A percentile compares a stretch with the other conserved stretches of the same genome.
Evolutionary conservation across 2,888 invertebrate species (phyloP).

Genomic region (Caradrina kadenii): DNA sequence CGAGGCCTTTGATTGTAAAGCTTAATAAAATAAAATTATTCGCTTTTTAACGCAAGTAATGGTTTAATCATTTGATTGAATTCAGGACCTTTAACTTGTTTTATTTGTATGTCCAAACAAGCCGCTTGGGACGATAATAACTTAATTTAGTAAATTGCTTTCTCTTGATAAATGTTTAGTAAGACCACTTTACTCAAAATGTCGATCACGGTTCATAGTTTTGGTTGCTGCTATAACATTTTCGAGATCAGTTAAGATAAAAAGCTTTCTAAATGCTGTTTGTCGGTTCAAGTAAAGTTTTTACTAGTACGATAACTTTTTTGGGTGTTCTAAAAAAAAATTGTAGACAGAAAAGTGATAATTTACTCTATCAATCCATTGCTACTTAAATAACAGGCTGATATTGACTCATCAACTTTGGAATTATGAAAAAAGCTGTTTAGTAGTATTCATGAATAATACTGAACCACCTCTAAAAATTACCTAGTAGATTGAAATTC

Average conservation of each 20-base stretch:
- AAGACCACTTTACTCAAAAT: slow-evolving; percentile 33
- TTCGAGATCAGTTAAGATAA: slow-evolving; percentile 14
- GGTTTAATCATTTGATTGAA: slow-evolving; percentile 27
- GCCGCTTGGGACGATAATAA: slow-evolving; percentile 23
- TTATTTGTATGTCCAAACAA: slow-evolving; percentile 25
- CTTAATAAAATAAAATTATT: slow-evolving; percentile 4
- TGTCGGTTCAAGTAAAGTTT: not conserved
- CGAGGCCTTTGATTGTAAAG: slow-evolving; percentile 21
- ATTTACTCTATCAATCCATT: no score
- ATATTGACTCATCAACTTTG: no score
- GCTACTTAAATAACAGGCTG: no score
- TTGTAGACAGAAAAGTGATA: not conserved
- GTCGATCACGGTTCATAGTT: slow-evolving; percentile 25
- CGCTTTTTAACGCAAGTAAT: slow-evolving; percentile 10
- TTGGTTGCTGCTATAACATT: slow-evolving; percentile 1
- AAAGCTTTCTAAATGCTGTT: slow-evolving; percentile 3
- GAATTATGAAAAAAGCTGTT: no score
- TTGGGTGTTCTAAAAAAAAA: no score
- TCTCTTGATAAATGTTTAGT: slow-evolving; percentile 43
- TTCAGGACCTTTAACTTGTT: slow-evolving; percentile 41
- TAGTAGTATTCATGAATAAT: no score
- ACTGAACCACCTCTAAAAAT: not conserved
- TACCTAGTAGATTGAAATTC: not conserved
- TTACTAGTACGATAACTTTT: not conserved
- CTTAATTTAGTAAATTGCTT: slow-evolving; percentile 46